Percentiles rank a stretch among this genome's conserved stretches.
These are phyloP conservation scores for Buceros bicornis DNA, from an alignment of 2,797 vertebrate species.

Conservation along the genomic window DNA sequence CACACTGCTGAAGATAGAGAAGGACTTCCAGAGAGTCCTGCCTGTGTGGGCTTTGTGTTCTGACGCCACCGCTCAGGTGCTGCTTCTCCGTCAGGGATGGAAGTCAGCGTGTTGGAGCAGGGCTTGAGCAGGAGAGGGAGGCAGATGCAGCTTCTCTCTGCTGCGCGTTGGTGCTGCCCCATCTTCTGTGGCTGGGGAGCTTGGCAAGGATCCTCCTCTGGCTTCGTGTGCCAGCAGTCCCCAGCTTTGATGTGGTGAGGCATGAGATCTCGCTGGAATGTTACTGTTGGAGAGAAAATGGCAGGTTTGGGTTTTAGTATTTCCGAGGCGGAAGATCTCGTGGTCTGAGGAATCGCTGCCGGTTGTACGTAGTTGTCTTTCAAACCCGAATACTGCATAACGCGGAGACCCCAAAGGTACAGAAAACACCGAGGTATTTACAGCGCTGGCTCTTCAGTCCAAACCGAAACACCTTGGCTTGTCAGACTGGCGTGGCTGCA, in stretches of 20 bases:
- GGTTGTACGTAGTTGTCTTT: not conserved
- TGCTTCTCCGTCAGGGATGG: not conserved
- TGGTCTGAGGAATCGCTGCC: not conserved
- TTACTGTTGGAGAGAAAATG: not conserved
- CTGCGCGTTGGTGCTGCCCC: fast-evolving
- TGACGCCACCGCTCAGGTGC: fast-evolving
- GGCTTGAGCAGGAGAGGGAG: not conserved
- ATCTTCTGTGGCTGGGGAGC: fast-evolving
- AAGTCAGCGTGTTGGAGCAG: fast-evolving
- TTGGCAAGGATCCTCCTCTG: not conserved
- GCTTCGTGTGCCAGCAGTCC: not conserved
- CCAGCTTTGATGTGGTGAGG: not conserved
- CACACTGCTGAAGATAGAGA: not conserved
- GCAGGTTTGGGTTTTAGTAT: not conserved
- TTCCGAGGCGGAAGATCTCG: not conserved
- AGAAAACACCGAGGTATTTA: not conserved
- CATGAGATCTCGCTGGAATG: not conserved
- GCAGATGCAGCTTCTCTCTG: not conserved
- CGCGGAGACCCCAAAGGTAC: not conserved
- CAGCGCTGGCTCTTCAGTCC: not conserved
- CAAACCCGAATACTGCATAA: not conserved
- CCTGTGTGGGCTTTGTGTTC: not conserved
- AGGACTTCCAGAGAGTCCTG: not conserved
- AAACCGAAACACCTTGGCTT: not conserved
- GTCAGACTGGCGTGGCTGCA: not conserved